Evolutionary conservation across 30 jellyfish, hydroid and myxozoan genomes (phyloP), one percentile per base, ranked within the genome.

Genomic region (Chironex yamaguchii): DNA sequence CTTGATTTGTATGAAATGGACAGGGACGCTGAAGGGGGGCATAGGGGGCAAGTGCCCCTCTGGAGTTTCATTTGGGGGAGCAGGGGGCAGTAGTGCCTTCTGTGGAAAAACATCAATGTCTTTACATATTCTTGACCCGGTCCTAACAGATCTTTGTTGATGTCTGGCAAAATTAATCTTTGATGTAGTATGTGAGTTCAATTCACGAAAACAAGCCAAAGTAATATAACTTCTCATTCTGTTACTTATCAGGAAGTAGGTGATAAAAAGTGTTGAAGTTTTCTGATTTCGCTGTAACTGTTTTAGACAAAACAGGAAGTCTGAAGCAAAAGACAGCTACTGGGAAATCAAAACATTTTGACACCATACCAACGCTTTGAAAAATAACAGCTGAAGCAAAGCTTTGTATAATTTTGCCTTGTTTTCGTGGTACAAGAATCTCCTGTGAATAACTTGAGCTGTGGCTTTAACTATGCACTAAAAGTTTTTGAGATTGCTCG

Each of bases 201-300:
- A 42, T 42, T 30, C 87, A 74, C 27, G 87, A 74, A 74, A 74
- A 49, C 78, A 74, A 74, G 25, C 79, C 54, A 29, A 23, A 74
- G 74, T 74, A 74, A 52, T 42, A 24, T 34, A 29, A 4, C 20
- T n/a, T n/a, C n/a, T n/a, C 3, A 54, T 68, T 22, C 34, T 34
- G 34, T 62, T 68, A 28, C 34, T 3, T 1, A 68, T 28, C 12
- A 21, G 63, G 69, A 28, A 28, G 82, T 62, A n/a, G n/a, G n/a
- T n/a, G n/a, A n/a, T n/a, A n/a, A n/a, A n/a, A 72, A 49, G 71
- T 72, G 79, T 29, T 74, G 31, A 14, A 74, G 14, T 42, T 42
- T 49, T 74, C 74, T 74, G 52, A 74, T 68, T 49, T 74, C 78
- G 74, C 87, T 42, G 87, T 74, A 42, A 54, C 29, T 72, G 86